Percentiles rank a stretch among this genome's conserved stretches.
phyloP scores from a whole-genome alignment of 2,113 vertebrate species.

The Ctenodactylus gundi region DNA sequence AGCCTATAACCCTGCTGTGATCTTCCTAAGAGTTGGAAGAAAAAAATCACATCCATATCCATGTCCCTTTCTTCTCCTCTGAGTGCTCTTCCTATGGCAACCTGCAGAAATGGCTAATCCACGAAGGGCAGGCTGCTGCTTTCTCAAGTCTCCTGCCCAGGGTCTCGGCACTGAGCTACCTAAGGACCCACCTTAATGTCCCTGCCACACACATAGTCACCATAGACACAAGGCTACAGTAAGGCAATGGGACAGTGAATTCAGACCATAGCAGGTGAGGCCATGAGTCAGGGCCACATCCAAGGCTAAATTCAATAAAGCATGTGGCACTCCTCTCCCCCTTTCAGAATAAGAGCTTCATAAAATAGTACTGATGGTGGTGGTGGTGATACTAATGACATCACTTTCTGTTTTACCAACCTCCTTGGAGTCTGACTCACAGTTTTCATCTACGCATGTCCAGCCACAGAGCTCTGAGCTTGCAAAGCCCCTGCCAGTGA shows the following conservation, averaged over 20 bases:
- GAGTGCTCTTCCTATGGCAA: not conserved
- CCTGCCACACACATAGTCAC: not conserved
- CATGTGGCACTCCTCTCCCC: not conserved
- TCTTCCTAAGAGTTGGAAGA: not conserved
- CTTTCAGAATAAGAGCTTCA: not conserved
- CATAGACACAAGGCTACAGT: not conserved
- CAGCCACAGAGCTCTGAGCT: not conserved
- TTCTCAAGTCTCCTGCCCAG: too few species aligned
- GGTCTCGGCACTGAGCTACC: too few species aligned
- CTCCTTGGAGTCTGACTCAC: not conserved
- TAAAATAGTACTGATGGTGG: not conserved
- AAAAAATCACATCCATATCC: not conserved
- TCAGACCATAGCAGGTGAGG: not conserved
- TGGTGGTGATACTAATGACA: not conserved
- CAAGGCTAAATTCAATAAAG: not conserved
- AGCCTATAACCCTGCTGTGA: not conserved
- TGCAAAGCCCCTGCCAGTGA: not conserved
- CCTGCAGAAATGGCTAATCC: not conserved
- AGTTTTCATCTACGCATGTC: not conserved
- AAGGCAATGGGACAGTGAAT: not conserved
- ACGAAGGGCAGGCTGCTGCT: not conserved
- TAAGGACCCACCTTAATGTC: fast-evolving
- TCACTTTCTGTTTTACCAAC: not conserved
- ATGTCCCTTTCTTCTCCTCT: not conserved
- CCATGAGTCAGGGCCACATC: not conserved